Base-by-base conservation (phyloP, 2,113 vertebrate species). In the Malaclemys terrapin region DNA sequence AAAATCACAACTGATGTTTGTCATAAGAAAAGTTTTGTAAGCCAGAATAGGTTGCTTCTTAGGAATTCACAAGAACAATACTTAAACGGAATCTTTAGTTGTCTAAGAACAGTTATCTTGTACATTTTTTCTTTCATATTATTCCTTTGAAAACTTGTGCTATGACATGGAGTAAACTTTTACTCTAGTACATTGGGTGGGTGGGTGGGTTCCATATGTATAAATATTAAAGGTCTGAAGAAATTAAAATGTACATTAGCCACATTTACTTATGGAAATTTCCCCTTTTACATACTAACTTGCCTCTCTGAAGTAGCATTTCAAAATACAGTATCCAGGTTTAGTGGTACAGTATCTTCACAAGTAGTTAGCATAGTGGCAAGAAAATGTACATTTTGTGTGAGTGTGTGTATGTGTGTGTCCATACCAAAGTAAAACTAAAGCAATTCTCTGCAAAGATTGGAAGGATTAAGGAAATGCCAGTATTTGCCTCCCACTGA, bases 21-120 rank as follows among this genome's bases (percentile, higher is more conserved):
- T 93, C 72, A 8, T 93, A 91, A 95, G 86, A 98, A 96, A 89
- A 96, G 94, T 96, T 97, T 93, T 97, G 94, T 97, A 97, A 93
- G 89, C 90, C 91, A 82, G 62, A 92, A 82, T 96, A 87, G 81
- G 86, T 93, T 97, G 95, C 97, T 97, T 91, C 96, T 95, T 97
- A 95, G 94, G 88, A 94, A 91, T 83, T 91, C 92, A 25, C 90
- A 95, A 88, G 89, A 93, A 92, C 94, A 87, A 95, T 89, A 94
- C n/a, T 53, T 45, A 96, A 90, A 57, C 89, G 84, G 79, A 82
- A 20, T 90, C 96, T 82, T 89, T 76, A 83, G 50, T 91, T 97
- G 96, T 91, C 84, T 92, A 95, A 82, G 45, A 96, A 52, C 57
- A 93, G 82, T 92, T 92, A 92, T 25, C 72, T 95, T 95, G 93